Evolutionary conservation across 2,797 vertebrate species (phyloP).

Genomic region (Coluber constrictor): DNA sequence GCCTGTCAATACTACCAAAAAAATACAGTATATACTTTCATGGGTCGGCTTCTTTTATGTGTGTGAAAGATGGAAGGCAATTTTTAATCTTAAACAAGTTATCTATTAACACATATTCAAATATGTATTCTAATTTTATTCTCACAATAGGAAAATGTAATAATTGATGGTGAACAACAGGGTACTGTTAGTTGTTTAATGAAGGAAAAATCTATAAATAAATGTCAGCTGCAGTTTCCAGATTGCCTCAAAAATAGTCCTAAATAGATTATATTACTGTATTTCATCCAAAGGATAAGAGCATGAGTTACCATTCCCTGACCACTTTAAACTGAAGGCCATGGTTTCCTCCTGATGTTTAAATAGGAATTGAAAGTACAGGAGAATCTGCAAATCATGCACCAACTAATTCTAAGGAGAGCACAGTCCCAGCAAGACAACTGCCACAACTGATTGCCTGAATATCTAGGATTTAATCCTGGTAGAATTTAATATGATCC

Average conservation of each 20-base stretch:
- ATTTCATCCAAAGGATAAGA: background rate
- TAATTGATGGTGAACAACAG: background rate
- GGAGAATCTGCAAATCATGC: background rate
- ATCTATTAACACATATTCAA: background rate
- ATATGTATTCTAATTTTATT: background rate
- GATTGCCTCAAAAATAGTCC: background rate
- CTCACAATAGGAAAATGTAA: background rate
- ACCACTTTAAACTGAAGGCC: background rate
- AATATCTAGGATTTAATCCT: background rate
- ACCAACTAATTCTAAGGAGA: background rate
- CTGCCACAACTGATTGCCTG: background rate
- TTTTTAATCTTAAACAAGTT: background rate
- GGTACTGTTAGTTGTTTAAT: background rate
- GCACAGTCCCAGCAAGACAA: background rate
- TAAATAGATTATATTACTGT: background rate
- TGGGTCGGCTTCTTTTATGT: background rate
- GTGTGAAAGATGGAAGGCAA: background rate
- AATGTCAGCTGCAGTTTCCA: background rate
- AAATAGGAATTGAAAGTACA: no score
- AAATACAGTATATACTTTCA: background rate
- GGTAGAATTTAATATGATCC: background rate
- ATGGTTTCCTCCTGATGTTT: no score
- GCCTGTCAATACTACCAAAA: background rate
- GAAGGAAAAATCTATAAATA: background rate
- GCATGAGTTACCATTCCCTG: background rate